Evolutionary conservation across 2,888 invertebrate genomes (phyloP).

Genomic region (Caenorhabditis doughertyi): DNA sequence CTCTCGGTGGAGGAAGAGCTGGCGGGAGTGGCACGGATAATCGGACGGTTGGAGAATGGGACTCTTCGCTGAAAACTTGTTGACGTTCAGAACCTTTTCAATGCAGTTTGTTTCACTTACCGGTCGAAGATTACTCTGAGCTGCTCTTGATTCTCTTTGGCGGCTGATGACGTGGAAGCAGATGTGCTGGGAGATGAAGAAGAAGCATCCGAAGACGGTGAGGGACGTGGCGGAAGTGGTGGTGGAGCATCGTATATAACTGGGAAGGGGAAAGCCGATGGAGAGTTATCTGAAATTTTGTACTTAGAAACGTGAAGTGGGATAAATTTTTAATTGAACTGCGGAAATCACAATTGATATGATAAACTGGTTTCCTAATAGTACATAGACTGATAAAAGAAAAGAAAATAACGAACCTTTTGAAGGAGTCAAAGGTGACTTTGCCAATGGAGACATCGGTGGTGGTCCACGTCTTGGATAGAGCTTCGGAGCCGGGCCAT

Average conservation of each 20-base stretch:
- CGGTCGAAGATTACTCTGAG: conserved; percentile 66
- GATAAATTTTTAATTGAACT: too few relatives aligned
- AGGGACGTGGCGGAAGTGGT: conserved; percentile 58
- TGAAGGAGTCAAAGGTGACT: conserved; percentile 59
- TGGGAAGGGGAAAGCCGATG: conserved; percentile 64
- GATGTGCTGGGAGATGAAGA: conserved; percentile 42
- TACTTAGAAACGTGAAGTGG: too few relatives aligned
- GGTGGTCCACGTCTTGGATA: conserved; percentile 47
- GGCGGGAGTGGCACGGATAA: conserved; percentile 72
- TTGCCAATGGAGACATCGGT: conserved; percentile 60
- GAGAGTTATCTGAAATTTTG: conserved; percentile 18
- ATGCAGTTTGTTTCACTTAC: conserved; percentile 9
- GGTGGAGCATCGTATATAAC: conserved; percentile 48
- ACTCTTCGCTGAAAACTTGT: conserved; percentile 56
- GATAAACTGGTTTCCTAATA: conserved; percentile 44
- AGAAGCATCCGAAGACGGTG: conserved; percentile 35
- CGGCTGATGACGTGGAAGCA: conserved; percentile 16
- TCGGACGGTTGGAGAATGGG: conserved; percentile 70
- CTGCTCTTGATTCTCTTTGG: conserved; percentile 60
- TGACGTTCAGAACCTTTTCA: neutral
- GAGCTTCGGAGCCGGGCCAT: conserved; percentile 52
- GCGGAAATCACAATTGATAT: too few relatives aligned
- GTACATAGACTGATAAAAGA: conserved; percentile 10
- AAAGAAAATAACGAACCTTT: conserved; percentile 38
- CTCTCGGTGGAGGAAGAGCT: conserved; percentile 70